These are phyloP conservation scores for Noctua janthina DNA, from an alignment of 2,888 invertebrate species.

Conservation along the genomic window DNA sequence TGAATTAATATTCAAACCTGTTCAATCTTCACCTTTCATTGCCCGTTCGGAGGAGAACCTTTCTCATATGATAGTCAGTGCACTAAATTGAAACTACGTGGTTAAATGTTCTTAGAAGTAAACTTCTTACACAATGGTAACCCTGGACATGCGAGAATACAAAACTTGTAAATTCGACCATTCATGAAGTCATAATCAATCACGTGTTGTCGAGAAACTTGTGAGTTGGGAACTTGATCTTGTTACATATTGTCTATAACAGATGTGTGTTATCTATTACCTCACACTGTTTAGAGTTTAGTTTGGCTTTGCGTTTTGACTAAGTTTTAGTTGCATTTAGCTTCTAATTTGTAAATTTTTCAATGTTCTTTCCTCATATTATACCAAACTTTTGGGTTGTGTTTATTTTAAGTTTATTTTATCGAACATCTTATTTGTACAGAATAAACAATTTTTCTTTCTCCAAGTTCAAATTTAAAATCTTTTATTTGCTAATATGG, in stretches of 20 bases:
- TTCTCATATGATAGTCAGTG: neutral
- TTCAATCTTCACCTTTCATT: constrained; percentile 11
- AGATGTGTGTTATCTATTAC: constrained; percentile 18
- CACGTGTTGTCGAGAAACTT: constrained; percentile 27
- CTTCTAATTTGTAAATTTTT: neutral
- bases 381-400: neutral
- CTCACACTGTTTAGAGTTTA: neutral
- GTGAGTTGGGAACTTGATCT: constrained; percentile 22
- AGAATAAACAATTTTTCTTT: neutral
- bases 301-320: neutral
- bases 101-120: neutral
- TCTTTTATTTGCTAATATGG: no score
- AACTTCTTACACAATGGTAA: neutral
- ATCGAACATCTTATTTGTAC: neutral
- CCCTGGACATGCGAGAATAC: neutral
- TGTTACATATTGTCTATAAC: constrained; percentile 7
- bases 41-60: no score
- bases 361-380: neutral
- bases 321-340: neutral
- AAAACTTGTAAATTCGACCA: constrained; percentile 30
- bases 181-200: constrained; percentile 41
- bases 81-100: neutral
- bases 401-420: neutral
- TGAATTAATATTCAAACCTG: constrained; percentile 14
- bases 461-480: neutral